phyloP scores from a whole-genome alignment of 1,140 invertebrate species.

The Pachyrhynchus sulphureomaculatus region DNA sequence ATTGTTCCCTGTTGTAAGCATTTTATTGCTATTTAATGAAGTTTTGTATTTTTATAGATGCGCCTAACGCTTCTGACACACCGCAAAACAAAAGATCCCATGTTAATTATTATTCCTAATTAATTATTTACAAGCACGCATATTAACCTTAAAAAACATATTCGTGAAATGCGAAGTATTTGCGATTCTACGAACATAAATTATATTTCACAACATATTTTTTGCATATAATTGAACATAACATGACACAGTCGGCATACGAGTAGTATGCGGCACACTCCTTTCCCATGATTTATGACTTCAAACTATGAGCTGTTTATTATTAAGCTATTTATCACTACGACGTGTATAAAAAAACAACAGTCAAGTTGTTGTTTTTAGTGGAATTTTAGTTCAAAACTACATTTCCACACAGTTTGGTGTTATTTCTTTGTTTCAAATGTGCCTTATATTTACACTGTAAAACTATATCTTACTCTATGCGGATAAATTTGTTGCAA shows the following conservation, averaged over 20 bases:
- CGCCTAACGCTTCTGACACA: too few species aligned
- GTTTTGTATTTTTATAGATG: too few species aligned
- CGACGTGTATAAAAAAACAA: slow-evolving; percentile 1
- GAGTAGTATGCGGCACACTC: slow-evolving; percentile 11
- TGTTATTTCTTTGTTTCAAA: background rate
- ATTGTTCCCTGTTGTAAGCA: too few species aligned
- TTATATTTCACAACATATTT: slow-evolving; percentile 16
- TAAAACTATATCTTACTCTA: too few species aligned
- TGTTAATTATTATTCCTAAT: too few species aligned
- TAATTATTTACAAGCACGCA: too few species aligned
- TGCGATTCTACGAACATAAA: slow-evolving; percentile 10
- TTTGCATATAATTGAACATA: slow-evolving; percentile 17
- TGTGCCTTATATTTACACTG: background rate
- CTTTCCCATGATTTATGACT: slow-evolving; percentile 19
- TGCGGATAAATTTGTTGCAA: too few species aligned
- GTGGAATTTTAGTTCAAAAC: slow-evolving; percentile 13
- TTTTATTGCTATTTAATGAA: too few species aligned
- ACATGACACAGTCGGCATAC: slow-evolving; percentile 17
- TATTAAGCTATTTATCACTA: slow-evolving; percentile 23
- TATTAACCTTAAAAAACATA: too few species aligned
- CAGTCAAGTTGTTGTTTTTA: slow-evolving; percentile 16
- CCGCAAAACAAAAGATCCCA: too few species aligned
- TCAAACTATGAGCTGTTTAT: slow-evolving; percentile 22
- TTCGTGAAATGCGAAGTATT: background rate
- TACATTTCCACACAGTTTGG: slow-evolving; percentile 14